phyloP scores from a whole-genome alignment of 2,113 vertebrate genomes.

The Psettodes erumei region DNA sequence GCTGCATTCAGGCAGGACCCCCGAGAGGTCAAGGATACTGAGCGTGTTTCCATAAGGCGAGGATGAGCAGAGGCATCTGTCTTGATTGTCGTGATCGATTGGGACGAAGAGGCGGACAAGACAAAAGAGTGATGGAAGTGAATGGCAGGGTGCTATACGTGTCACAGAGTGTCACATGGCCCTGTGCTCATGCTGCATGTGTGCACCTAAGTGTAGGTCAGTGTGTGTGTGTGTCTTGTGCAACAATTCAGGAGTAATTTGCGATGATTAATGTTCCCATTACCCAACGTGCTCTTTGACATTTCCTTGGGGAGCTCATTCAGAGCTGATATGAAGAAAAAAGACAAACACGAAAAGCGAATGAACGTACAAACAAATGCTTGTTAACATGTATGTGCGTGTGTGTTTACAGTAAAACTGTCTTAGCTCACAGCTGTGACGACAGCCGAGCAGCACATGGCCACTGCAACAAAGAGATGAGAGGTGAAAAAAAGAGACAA shows the following conservation, averaged over 20 bases:
- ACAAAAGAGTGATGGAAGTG: slow-evolving; percentile 42
- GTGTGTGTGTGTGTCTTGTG: background rate
- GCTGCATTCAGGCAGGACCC: background rate
- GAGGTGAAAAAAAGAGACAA: background rate
- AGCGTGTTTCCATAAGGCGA: slow-evolving; percentile 16
- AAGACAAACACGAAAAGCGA: background rate
- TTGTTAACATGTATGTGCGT: background rate
- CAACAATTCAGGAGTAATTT: slow-evolving; percentile 8
- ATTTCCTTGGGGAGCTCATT: slow-evolving; percentile 13
- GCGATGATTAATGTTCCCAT: slow-evolving; percentile 24
- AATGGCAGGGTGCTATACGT: slow-evolving; percentile 35
- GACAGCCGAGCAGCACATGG: background rate
- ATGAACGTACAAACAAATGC: background rate
- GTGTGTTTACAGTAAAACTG: slow-evolving; percentile 14
- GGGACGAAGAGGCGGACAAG: slow-evolving; percentile 17
- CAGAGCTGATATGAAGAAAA: background rate
- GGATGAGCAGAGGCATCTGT: slow-evolving; percentile 32
- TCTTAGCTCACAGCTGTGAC: slow-evolving; percentile 3
- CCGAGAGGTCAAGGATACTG: background rate
- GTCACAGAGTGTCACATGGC: slow-evolving; percentile 28
- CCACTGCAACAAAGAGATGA: background rate
- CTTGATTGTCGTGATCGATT: background rate
- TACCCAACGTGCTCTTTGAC: slow-evolving; percentile 15
- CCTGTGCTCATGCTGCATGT: background rate
- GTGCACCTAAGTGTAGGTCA: background rate